Evolutionary conservation across 2,888 invertebrate genomes (phyloP).

Genomic region (Cephus pulcher): DNA sequence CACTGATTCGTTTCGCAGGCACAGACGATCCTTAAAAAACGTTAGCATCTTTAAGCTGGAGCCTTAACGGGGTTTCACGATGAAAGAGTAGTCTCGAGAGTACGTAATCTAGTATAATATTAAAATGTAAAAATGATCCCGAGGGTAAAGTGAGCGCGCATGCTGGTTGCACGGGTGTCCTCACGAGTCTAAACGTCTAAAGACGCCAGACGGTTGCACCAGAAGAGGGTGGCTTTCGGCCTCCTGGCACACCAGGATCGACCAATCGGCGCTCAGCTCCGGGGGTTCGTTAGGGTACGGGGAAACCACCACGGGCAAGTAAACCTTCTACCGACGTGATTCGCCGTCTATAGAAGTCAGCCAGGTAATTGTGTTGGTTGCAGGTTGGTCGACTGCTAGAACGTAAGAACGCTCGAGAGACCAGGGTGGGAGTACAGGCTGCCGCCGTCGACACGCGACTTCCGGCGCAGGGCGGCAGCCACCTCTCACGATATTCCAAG

Average conservation of each 20-base stretch:
- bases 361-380: background rate
- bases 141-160: background rate
- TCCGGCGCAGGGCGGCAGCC: conserved; percentile 55
- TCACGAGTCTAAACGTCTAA: conserved; percentile 57
- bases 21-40: background rate
- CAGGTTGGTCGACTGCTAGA: background rate
- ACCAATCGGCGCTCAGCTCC: conserved; percentile 54
- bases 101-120: background rate
- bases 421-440: conserved; percentile 33
- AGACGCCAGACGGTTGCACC: conserved; percentile 33
- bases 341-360: background rate
- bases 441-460: conserved; percentile 64
- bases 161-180: conserved; percentile 50
- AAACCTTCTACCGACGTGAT: background rate
- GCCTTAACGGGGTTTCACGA: background rate
- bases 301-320: conserved; percentile 32
- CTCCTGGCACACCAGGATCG: conserved; percentile 49
- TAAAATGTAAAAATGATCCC: background rate
- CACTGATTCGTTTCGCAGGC: background rate
- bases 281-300: conserved; percentile 51
- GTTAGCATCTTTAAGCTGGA: background rate
- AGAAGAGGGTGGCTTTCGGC: conserved; percentile 50
- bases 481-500: conserved; percentile 27
- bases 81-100: background rate
- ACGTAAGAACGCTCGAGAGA: background rate